phyloP scores from a whole-genome alignment of 2,888 invertebrate genomes.

The Tetheella fluctuosa region DNA sequence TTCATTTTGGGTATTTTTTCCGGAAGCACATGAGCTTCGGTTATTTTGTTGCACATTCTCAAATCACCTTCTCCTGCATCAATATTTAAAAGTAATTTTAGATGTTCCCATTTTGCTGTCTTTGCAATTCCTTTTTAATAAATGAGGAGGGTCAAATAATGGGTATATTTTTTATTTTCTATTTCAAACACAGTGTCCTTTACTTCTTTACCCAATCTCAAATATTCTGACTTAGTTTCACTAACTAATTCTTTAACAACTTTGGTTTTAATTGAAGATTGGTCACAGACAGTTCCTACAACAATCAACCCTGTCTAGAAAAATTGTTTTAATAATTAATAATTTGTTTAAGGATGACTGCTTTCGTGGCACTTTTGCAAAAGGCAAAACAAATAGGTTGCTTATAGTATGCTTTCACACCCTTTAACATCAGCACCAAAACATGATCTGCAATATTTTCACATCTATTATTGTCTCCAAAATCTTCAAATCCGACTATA shows the following conservation, averaged over 20 bases:
- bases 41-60: constrained; percentile 34
- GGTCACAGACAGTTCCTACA: constrained; percentile 36
- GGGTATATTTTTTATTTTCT: constrained; percentile 27
- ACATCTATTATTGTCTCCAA: neutral
- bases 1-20: too few species aligned
- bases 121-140: constrained; percentile 29
- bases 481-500: neutral
- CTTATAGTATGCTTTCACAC: neutral
- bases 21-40: constrained; percentile 30
- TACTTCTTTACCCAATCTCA: constrained; percentile 21
- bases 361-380: constrained; percentile 32
- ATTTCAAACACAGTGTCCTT: constrained; percentile 26
- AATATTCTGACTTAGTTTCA: constrained; percentile 25
- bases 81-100: constrained; percentile 24
- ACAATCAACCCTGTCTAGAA: constrained; percentile 29
- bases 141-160: constrained; percentile 33
- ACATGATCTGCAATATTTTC: neutral
- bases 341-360: constrained; percentile 32
- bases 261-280: constrained; percentile 34
- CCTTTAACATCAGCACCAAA: neutral
- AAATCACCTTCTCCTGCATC: constrained; percentile 33
- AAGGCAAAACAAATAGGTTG: constrained; percentile 21
- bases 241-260: constrained; percentile 30
- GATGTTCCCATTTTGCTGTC: constrained; percentile 39
- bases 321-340: constrained; percentile 18